These are phyloP conservation scores for Panulirus ornatus DNA, from an alignment of 1,140 invertebrate species.

Conservation along the genomic window DNA sequence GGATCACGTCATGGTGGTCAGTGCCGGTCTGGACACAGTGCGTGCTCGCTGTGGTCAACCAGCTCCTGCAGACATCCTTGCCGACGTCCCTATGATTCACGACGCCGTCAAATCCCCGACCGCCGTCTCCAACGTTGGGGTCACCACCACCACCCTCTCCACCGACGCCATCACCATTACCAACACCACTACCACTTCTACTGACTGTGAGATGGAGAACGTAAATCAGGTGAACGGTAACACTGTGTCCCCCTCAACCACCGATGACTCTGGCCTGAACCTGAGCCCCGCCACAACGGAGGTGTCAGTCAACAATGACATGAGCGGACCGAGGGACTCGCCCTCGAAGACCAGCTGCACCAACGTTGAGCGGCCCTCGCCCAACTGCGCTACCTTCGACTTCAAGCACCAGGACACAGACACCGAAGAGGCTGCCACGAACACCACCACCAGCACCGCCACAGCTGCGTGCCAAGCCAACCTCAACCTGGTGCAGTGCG, in stretches of 20 bases:
- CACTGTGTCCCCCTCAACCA: conserved; percentile 63
- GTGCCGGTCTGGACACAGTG: conserved; percentile 64
- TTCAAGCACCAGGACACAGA: conserved; percentile 91
- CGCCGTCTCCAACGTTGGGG: no score
- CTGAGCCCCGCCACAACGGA: conserved; percentile 43
- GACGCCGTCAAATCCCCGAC: conserved; percentile 47
- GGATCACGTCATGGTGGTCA: conserved; percentile 63
- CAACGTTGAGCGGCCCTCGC: conserved; percentile 85
- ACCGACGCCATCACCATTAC: conserved; percentile 2
- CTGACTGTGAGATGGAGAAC: conserved; percentile 54
- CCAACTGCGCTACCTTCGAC: conserved; percentile 89
- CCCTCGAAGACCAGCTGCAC: conserved; percentile 72
- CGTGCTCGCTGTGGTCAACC: conserved; percentile 55
- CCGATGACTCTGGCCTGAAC: conserved; percentile 77
- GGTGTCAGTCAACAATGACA: conserved; percentile 22
- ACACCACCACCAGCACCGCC: conserved; percentile 76
- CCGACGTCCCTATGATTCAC: conserved; percentile 53
- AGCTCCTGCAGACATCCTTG: conserved; percentile 25
- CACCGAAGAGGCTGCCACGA: conserved; percentile 81
- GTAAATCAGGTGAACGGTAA: conserved; percentile 73
- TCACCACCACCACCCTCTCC: conserved; percentile 11
- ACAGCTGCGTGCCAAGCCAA: conserved; percentile 63
- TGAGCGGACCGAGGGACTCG: conserved; percentile 51
- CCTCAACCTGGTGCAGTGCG: conserved; percentile 76
- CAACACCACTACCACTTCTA: conserved; percentile 27